These are phyloP conservation scores for Physella acuta DNA, from an alignment of 1,140 invertebrate genomes.

Conservation along the genomic window DNA sequence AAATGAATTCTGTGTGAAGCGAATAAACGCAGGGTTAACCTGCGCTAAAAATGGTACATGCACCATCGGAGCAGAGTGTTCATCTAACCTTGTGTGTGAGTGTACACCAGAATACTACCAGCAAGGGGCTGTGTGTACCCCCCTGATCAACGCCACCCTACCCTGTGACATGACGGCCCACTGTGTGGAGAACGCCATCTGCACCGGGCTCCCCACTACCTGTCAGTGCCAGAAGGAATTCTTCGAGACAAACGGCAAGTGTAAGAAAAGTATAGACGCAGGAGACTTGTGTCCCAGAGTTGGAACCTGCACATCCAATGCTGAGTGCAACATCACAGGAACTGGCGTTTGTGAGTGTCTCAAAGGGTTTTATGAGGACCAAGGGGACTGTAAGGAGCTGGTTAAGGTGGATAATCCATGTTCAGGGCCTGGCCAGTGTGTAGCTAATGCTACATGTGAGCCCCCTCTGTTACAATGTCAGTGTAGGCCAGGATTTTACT, in stretches of 20 bases:
- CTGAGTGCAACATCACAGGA: conserved; percentile 25
- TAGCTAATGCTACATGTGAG: conserved; percentile 16
- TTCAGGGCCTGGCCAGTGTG: conserved; percentile 21
- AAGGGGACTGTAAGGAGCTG: conserved; percentile 24
- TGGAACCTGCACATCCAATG: conserved; percentile 26
- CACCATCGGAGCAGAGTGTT: conserved; percentile 21
- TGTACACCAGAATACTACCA: conserved; percentile 19
- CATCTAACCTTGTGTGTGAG: conserved; percentile 4
- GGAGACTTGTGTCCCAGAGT: conserved; percentile 11
- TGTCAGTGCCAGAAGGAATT: conserved; percentile 19
- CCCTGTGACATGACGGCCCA: conserved; percentile 23
- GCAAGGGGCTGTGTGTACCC: background rate
- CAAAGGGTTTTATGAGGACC: conserved; percentile 21
- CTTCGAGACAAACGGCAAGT: conserved; percentile 25
- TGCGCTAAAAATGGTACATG: conserved; percentile 28
- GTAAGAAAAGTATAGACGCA: conserved; percentile 22
- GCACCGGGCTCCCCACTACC: background rate
- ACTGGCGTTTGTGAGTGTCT: conserved; percentile 18
- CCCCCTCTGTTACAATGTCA: conserved; percentile 1
- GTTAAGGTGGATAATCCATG: conserved; percentile 3
- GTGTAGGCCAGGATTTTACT: conserved; percentile 18
- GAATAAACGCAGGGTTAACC: conserved; percentile 16
- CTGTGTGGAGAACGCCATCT: conserved; percentile 24
- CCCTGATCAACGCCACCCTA: conserved; percentile 8
- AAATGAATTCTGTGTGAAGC: conserved; percentile 10